A percentile compares a stretch with the other conserved stretches of the same genome.
These are phyloP conservation scores for Bolinopsis microptera DNA, from an alignment of 37 sponge, comb jelly and placozoan species.

Conservation along the genomic window DNA sequence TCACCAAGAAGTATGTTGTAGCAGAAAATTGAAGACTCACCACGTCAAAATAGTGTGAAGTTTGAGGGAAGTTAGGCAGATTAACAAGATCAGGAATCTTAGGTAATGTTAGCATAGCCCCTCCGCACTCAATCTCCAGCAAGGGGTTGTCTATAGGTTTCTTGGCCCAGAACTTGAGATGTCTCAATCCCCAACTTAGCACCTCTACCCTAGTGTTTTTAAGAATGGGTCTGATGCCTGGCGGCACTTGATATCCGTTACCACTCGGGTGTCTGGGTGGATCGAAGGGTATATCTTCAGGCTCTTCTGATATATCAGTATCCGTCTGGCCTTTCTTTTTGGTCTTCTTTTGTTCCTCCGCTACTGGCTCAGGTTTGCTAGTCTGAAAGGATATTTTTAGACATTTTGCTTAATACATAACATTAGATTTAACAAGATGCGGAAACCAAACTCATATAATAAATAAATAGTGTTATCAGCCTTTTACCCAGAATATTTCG, in stretches of 20 bases:
- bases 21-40: too few relatives aligned
- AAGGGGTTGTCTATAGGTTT: slow-evolving; percentile 15
- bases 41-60: slow-evolving; percentile 25
- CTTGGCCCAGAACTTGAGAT: slow-evolving; percentile 46
- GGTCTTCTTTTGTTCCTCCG: background rate
- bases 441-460: background rate
- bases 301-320: background rate
- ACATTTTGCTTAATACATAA: background rate
- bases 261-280: slow-evolving; percentile 15
- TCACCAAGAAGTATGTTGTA: too few relatives aligned
- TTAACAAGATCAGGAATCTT: slow-evolving; percentile 6
- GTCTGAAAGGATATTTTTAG: background rate
- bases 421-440: background rate
- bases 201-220: slow-evolving; percentile 6
- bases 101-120: background rate
- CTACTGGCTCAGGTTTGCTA: background rate
- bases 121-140: slow-evolving; percentile 14
- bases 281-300: slow-evolving; percentile 12
- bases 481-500: slow-evolving; percentile 18
- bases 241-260: background rate
- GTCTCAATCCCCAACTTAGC: slow-evolving; percentile 15
- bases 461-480: too few relatives aligned
- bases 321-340: background rate
- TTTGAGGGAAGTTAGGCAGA: slow-evolving; percentile 8
- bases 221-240: background rate